phyloP scores from a whole-genome alignment of 2,797 vertebrate species.

The Falco naumanni region DNA sequence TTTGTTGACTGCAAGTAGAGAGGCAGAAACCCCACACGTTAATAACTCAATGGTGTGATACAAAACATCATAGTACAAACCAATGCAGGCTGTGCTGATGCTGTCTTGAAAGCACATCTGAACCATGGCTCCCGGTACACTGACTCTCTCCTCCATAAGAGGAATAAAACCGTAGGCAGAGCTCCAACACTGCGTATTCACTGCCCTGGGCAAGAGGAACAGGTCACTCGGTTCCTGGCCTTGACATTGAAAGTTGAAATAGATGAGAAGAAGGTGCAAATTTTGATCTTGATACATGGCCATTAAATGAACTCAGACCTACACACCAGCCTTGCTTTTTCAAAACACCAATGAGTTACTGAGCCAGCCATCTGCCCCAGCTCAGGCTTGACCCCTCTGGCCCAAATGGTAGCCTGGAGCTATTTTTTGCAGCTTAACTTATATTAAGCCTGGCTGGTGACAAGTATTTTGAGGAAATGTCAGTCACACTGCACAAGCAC shows the following conservation, averaged over 20 bases:
- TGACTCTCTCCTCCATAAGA: neutral
- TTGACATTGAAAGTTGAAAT: neutral
- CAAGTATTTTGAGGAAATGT: neutral
- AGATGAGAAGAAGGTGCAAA: neutral
- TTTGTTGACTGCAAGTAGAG: conserved; percentile 88
- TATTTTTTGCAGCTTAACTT: neutral
- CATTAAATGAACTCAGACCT: neutral
- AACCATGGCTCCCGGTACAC: neutral
- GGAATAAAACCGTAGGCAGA: neutral
- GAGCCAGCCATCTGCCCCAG: neutral
- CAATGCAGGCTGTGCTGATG: neutral
- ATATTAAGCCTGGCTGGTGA: neutral
- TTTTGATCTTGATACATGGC: neutral
- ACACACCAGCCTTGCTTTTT: neutral
- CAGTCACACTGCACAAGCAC: rapidly evolving
- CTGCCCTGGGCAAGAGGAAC: neutral
- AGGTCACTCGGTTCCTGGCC: neutral
- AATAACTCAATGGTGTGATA: neutral
- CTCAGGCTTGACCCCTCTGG: neutral
- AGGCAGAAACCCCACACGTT: conserved; percentile 28
- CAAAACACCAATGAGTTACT: rapidly evolving
- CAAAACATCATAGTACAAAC: neutral
- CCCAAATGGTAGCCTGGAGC: neutral
- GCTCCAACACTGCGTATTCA: neutral
- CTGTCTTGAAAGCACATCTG: neutral